phyloP scores from a whole-genome alignment of 2,797 vertebrate species.

The Phoxinus dragarum region DNA sequence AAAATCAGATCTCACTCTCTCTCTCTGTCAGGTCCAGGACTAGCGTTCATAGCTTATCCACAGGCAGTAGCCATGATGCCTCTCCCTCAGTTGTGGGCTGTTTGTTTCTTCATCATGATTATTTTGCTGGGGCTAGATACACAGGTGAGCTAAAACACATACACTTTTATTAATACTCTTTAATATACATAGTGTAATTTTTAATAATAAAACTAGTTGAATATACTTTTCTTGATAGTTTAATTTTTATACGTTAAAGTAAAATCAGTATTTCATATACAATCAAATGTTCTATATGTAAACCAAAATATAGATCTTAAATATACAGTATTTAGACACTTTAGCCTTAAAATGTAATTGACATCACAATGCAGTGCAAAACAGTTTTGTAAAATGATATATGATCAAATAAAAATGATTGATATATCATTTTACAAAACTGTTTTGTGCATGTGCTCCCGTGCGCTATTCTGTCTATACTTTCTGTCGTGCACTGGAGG shows the following conservation, averaged over 20 bases:
- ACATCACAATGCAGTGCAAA: not conserved
- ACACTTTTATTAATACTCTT: not conserved
- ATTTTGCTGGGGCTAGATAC: slow-evolving; percentile 80
- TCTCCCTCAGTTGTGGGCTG: slow-evolving; percentile 69
- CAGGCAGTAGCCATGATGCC: slow-evolving; percentile 73
- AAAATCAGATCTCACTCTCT: slow-evolving; percentile 69
- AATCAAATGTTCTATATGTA: not conserved
- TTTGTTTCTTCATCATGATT: slow-evolving; percentile 74
- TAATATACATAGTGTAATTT: not conserved
- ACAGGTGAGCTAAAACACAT: slow-evolving; percentile 72
- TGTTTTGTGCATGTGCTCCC: too few relatives aligned
- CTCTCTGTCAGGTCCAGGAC: slow-evolving; percentile 64
- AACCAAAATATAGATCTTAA: not conserved
- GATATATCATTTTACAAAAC: too few relatives aligned
- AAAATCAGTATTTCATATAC: too few relatives aligned
- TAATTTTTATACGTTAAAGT: not conserved
- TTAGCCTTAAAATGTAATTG: not conserved
- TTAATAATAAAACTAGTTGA: not conserved
- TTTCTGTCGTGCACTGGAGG: too few relatives aligned
- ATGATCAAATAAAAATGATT: too few relatives aligned
- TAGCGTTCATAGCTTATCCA: slow-evolving; percentile 72
- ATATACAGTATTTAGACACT: not conserved
- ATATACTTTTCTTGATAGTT: not conserved
- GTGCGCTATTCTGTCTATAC: too few relatives aligned
- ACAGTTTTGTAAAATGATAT: too few relatives aligned